Evolutionary conservation across 2,888 invertebrate genomes (phyloP).

Genomic region (Rosalia funebris): DNA sequence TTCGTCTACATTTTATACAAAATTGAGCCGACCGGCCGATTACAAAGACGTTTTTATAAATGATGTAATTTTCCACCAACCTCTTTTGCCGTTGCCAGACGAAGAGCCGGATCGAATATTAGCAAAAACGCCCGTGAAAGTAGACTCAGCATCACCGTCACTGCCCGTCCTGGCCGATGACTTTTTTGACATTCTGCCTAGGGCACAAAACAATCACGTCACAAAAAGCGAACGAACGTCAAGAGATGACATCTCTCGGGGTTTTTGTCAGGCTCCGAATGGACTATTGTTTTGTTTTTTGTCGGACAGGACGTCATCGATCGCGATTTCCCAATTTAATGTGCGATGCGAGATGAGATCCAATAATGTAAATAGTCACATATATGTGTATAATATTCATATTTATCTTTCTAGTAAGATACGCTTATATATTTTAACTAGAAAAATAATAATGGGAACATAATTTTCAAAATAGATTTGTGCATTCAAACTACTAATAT

Average conservation of each 20-base stretch:
- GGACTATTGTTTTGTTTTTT: slow-evolving; percentile 1
- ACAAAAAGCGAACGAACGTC: slow-evolving; percentile 5
- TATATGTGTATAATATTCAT: too few relatives aligned
- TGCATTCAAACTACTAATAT: too few relatives aligned
- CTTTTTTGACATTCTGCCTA: slow-evolving; percentile 43
- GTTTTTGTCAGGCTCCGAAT: slow-evolving; percentile 10
- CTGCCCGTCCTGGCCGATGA: slow-evolving; percentile 41
- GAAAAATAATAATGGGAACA: too few relatives aligned
- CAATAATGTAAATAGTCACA: too few relatives aligned
- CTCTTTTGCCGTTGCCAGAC: slow-evolving; percentile 33
- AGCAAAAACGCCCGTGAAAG: slow-evolving; percentile 19
- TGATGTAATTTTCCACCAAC: slow-evolving; percentile 16
- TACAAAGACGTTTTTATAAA: too few relatives aligned
- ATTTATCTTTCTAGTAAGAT: too few relatives aligned
- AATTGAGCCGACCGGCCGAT: too few relatives aligned
- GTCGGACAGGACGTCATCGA: background rate
- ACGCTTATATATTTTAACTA: too few relatives aligned
- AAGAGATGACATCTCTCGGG: slow-evolving; percentile 20
- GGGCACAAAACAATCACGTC: slow-evolving; percentile 11
- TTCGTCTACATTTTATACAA: too few relatives aligned
- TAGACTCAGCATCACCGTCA: slow-evolving; percentile 42
- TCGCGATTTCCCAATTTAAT: background rate
- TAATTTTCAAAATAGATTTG: too few relatives aligned
- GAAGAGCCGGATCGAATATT: slow-evolving; percentile 30
- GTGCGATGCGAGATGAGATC: background rate